phyloP scores from a whole-genome alignment of 2,888 invertebrate species.

The Drosophila rubida region DNA sequence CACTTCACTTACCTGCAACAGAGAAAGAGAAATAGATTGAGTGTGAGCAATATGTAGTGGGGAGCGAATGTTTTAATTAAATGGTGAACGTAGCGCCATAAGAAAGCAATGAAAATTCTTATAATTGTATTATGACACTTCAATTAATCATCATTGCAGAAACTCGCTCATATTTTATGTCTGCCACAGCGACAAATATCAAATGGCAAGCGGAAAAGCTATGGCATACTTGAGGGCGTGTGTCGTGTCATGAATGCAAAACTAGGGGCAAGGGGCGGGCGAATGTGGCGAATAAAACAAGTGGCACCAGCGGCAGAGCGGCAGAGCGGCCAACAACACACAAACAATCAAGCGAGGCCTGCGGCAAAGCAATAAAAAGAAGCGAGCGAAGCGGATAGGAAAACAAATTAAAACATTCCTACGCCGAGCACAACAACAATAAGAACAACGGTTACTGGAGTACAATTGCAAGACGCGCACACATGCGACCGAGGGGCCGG shows the following conservation, averaged over 20 bases:
- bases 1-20: conserved; percentile 74
- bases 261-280: conserved; percentile 19
- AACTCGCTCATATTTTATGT: conserved; percentile 59
- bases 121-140: conserved; percentile 68
- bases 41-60: conserved; percentile 20
- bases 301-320: conserved; percentile 51
- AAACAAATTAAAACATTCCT: conserved; percentile 83
- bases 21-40: conserved; percentile 13
- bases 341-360: conserved; percentile 79
- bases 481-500: conserved; percentile 28
- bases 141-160: conserved; percentile 78
- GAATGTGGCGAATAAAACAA: conserved; percentile 56
- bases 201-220: conserved; percentile 65
- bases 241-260: conserved; percentile 78
- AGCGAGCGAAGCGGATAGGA: conserved; percentile 72
- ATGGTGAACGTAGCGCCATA: conserved; percentile 23
- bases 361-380: conserved; percentile 77
- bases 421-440: conserved; percentile 41
- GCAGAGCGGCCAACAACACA: conserved; percentile 30
- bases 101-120: conserved; percentile 70
- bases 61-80: conserved; percentile 68
- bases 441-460: conserved; percentile 2
- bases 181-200: conserved; percentile 26
- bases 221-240: conserved; percentile 72
- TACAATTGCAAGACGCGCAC: conserved; percentile 54